phyloP scores from a whole-genome alignment of 1,140 invertebrate genomes.

The Proctacanthus coquilletti region DNA sequence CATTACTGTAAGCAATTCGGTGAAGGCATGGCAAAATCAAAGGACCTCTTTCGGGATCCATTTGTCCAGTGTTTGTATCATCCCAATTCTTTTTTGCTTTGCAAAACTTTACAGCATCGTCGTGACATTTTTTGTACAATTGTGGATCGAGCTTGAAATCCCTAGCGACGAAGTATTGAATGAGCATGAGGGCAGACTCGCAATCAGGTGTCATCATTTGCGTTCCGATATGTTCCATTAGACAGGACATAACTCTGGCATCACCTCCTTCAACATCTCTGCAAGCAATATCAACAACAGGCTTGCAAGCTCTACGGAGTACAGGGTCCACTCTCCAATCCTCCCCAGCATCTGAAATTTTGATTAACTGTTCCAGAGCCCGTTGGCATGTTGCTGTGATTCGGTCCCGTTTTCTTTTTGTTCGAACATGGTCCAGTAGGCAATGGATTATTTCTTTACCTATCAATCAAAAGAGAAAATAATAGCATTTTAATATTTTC shows the following conservation, averaged over 20 bases:
- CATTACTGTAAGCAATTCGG: conserved; percentile 62
- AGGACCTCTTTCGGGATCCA: conserved; percentile 54
- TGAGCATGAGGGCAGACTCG: conserved; percentile 81
- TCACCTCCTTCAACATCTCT: conserved; percentile 48
- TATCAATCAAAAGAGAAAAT: too few species aligned
- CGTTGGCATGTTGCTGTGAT: conserved; percentile 51
- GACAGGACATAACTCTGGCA: conserved; percentile 76
- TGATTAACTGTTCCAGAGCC: conserved; percentile 58
- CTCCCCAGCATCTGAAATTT: conserved; percentile 68
- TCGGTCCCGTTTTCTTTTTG: conserved; percentile 40
- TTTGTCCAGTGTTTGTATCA: conserved; percentile 41
- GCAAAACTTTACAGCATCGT: conserved; percentile 72
- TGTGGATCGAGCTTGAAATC: conserved; percentile 88
- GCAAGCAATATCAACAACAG: conserved; percentile 60
- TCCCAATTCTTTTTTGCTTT: conserved; percentile 64
- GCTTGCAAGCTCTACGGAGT: conserved; percentile 66
- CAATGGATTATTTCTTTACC: conserved; percentile 92
- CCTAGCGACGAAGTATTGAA: conserved; percentile 92
- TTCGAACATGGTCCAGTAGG: conserved; percentile 77
- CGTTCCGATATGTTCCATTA: conserved; percentile 82
- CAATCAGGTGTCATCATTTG: conserved; percentile 76
- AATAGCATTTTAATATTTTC: too few species aligned
- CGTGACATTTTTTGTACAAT: conserved; percentile 69
- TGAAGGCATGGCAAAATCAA: conserved; percentile 87
- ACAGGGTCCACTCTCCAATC: conserved; percentile 88